These are phyloP conservation scores for Pogonognathellus flavescens DNA, from an alignment of 1,140 invertebrate genomes.

Conservation along the genomic window DNA sequence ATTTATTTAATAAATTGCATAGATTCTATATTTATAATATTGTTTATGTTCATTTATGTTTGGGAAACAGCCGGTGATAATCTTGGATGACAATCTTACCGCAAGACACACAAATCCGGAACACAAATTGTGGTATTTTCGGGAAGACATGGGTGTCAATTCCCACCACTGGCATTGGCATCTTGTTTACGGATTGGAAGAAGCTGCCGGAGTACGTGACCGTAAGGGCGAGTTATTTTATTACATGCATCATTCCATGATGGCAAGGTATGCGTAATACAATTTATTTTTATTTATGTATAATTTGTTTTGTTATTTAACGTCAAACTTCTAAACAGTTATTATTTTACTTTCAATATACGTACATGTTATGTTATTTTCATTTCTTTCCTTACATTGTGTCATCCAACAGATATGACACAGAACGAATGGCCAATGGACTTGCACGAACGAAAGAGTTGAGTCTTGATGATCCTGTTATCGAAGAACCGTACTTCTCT, in stretches of 20 bases:
- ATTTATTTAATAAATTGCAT: neutral
- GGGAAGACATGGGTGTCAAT: slow-evolving; percentile 62
- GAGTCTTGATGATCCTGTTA: slow-evolving; percentile 57
- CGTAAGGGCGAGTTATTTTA: slow-evolving; percentile 81
- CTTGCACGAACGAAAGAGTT: slow-evolving; percentile 61
- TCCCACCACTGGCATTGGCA: slow-evolving; percentile 89
- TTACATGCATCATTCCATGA: slow-evolving; percentile 81
- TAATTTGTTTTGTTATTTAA: neutral
- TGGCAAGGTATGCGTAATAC: slow-evolving; percentile 68
- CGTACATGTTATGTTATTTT: no score
- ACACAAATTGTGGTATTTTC: slow-evolving; percentile 55
- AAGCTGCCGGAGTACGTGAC: slow-evolving; percentile 71
- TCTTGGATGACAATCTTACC: slow-evolving; percentile 35
- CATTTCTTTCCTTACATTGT: no score
- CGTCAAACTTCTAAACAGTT: neutral
- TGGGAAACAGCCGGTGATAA: neutral
- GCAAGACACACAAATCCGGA: slow-evolving; percentile 49
- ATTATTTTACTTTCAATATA: neutral
- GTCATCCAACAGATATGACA: slow-evolving; percentile 68
- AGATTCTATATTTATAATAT: neutral
- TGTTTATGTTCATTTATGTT: neutral
- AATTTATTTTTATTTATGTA: neutral
- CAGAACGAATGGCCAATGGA: slow-evolving; percentile 67
- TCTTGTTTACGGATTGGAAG: slow-evolving; percentile 78
- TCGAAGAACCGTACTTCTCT: slow-evolving; percentile 66